Evolutionary conservation across 2,888 invertebrate species (phyloP).

Genomic region (Philopedon plagiatum): DNA sequence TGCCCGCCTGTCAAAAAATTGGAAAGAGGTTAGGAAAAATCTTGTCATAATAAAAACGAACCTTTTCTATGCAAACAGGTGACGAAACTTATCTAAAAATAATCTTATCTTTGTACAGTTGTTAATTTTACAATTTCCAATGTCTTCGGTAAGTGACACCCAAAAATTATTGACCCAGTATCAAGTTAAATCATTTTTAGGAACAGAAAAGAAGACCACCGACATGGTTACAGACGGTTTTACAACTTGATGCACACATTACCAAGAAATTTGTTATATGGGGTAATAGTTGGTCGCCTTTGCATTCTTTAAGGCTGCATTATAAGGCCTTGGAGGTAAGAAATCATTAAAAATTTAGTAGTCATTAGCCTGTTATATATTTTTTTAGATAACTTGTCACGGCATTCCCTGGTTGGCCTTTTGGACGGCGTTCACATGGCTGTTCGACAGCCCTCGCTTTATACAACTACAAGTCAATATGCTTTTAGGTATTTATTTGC

Average conservation of each 20-base stretch:
- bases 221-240: conserved; percentile 69
- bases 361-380: conserved; percentile 2
- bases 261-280: conserved; percentile 72
- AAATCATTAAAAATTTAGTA: not conserved
- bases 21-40: too few species aligned
- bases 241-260: conserved; percentile 71
- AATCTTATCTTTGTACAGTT: too few species aligned
- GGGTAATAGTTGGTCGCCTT: conserved; percentile 69
- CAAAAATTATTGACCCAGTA: not conserved
- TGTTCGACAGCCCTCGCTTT: conserved; percentile 77
- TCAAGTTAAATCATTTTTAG: conserved; percentile 7
- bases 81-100: not conserved
- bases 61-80: too few species aligned
- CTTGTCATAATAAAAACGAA: too few species aligned
- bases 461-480: conserved; percentile 90
- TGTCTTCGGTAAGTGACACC: not conserved
- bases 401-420: conserved; percentile 88
- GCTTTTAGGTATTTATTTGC: conserved; percentile 87
- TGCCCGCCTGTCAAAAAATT: too few species aligned
- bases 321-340: conserved; percentile 73
- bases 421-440: conserved; percentile 84
- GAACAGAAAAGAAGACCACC: conserved; percentile 64
- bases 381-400: conserved; percentile 84
- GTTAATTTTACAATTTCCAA: not conserved
- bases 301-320: conserved; percentile 72